A percentile compares a stretch with the other conserved stretches of the same genome.
These are phyloP conservation scores for Larimichthys polyactis DNA, from an alignment of 2,113 vertebrate species.

Conservation along the genomic window DNA sequence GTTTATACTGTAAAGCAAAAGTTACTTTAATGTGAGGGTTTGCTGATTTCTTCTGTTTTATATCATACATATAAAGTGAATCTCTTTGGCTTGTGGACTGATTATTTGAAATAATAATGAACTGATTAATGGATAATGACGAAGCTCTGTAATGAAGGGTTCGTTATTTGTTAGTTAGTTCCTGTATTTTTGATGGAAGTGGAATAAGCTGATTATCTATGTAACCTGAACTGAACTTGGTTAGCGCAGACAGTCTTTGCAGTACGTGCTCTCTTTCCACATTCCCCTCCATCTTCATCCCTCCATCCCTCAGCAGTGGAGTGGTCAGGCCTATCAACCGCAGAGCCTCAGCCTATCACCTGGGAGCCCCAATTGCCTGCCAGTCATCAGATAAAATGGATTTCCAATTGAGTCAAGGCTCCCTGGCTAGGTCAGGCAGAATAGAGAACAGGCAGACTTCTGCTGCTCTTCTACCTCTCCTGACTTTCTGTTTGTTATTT, in stretches of 20 bases:
- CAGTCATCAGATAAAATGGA: slow-evolving; percentile 81
- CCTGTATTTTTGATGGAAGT: slow-evolving; percentile 5
- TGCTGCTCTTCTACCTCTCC: slow-evolving; percentile 53
- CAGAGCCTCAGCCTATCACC: slow-evolving; percentile 65
- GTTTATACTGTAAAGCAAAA: neutral
- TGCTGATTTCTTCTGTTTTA: neutral
- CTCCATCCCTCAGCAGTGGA: slow-evolving; percentile 63
- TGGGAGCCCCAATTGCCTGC: slow-evolving; percentile 76
- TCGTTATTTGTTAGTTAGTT: neutral
- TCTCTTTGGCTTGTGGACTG: neutral
- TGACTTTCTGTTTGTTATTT: slow-evolving; percentile 61
- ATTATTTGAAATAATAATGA: neutral
- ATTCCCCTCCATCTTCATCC: slow-evolving; percentile 40
- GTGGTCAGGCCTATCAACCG: slow-evolving; percentile 69
- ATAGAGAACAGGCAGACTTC: slow-evolving; percentile 53
- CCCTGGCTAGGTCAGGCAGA: slow-evolving; percentile 48
- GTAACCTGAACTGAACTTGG: slow-evolving; percentile 52
- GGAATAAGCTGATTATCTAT: slow-evolving; percentile 13
- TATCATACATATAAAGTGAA: neutral
- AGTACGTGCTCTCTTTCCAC: slow-evolving; percentile 36
- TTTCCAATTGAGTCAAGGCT: slow-evolving; percentile 77
- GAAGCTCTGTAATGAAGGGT: neutral
- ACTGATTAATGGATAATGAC: slow-evolving; percentile 2
- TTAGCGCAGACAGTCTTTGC: slow-evolving; percentile 41
- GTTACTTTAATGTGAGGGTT: neutral